Evolutionary conservation across 2,113 vertebrate species (phyloP).

Genomic region (Pachypanchax playfairii): DNA sequence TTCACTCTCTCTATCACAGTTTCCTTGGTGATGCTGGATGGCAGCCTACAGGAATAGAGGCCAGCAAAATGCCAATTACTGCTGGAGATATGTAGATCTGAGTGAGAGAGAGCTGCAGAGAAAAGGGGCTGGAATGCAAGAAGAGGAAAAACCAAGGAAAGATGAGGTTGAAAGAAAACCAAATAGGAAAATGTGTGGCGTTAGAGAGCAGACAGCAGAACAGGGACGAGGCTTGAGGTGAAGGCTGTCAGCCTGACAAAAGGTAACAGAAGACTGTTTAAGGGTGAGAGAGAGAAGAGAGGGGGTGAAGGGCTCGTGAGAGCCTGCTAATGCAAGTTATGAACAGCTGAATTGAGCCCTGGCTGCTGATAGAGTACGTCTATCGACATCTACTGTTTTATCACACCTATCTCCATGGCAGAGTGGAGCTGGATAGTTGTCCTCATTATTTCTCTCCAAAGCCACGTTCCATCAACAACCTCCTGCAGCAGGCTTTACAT

Average conservation of each 20-base stretch:
- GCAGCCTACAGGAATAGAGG: conserved; percentile 80
- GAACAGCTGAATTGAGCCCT: conserved; percentile 62
- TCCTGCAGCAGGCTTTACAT: conserved; percentile 56
- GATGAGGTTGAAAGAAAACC: conserved; percentile 28
- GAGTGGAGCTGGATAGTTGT: conserved; percentile 34
- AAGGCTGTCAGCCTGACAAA: conserved; percentile 31
- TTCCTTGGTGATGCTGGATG: conserved; percentile 85
- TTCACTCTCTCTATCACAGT: conserved; percentile 71
- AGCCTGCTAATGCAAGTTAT: conserved; percentile 59
- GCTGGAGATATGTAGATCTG: conserved; percentile 82
- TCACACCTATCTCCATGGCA: conserved; percentile 57
- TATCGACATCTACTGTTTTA: conserved; percentile 59
- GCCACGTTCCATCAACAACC: conserved; percentile 50
- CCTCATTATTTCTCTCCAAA: conserved; percentile 59
- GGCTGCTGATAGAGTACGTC: conserved; percentile 65
- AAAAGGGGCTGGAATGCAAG: conserved; percentile 29
- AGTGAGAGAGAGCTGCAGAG: conserved; percentile 57
- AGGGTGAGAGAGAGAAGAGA: neutral
- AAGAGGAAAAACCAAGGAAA: conserved; percentile 3
- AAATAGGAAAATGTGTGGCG: conserved; percentile 32
- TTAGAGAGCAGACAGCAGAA: conserved; percentile 31
- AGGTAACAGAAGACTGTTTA: conserved; percentile 43
- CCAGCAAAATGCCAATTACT: conserved; percentile 91
- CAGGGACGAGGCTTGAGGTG: conserved; percentile 9
- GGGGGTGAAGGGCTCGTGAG: conserved; percentile 18